Evolutionary conservation across 2,888 invertebrate genomes (phyloP), one percentile per base, ranked within the genome.

Genomic region (Odontocolon sp.): DNA sequence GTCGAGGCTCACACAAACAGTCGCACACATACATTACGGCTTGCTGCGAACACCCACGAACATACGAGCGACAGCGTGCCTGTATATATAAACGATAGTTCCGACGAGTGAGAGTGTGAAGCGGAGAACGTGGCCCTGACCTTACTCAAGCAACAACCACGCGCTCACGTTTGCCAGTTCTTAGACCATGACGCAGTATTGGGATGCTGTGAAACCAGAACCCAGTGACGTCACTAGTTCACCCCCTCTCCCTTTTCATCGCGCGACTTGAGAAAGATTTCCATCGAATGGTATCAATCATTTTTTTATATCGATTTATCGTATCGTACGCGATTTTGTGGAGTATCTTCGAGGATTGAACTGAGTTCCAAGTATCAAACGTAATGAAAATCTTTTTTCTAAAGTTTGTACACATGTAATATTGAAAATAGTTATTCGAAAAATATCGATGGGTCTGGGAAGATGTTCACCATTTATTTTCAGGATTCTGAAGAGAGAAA

Each of bases 101-200:
- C 80, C 80, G 78, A 61, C 68, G 61, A 36, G 50, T 66, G 31
- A 52, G 66, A 40, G 82, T 61, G 59, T 59, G 73, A n/a, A n/a
- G n/a, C n/a, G n/a, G n/a, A 78, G 76, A 77, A 80, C 80, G 78
- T 85, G 84, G 80, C 87, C 87, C 83, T 87, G 87, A 88, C 88
- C 88, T 87, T 87, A 81, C 84, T 70, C 81, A 87, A 86, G 81
- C 68, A 64, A 54, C 64, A 68, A 75, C 78, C 75, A 70, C 71
- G 71, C 76, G 67, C 59, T 66, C 64, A 42, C 40, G 16, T 33
- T 56, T 50, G 47, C 5, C 31, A 31, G 56, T 47, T 63, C 36
- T 14, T 71, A 75, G 67, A 66, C 81, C 80, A 80, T 78, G 81
- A 80, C 83, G 81, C 78, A 80, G 36, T 26, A n/a, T 64, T 56